Conservation (phyloP, 2,113 vertebrate genomes). For the Misgurnus anguillicaudatus region DNA sequence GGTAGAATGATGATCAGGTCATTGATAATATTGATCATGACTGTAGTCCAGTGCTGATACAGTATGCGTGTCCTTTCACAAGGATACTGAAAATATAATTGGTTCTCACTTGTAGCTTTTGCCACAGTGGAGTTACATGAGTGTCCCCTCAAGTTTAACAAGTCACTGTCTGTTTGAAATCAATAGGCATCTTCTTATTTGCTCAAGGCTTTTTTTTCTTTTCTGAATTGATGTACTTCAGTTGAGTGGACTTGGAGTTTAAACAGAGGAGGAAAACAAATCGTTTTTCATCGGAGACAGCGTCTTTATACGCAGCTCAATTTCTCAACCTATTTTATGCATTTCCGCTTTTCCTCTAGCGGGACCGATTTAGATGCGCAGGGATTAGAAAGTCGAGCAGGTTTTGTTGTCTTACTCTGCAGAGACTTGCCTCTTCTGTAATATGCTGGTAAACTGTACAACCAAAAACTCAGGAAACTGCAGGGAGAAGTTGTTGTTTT, state of each 20-base stretch:
- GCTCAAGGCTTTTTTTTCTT: neutral
- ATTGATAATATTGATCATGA: constrained; percentile 8
- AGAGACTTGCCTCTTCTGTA: neutral
- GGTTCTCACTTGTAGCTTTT: neutral
- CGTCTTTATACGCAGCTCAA: constrained; percentile 52
- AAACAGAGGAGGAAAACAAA: constrained; percentile 50
- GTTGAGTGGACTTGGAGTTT: constrained; percentile 28
- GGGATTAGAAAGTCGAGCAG: neutral
- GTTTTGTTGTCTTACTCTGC: neutral
- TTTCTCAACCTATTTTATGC: constrained; percentile 52
- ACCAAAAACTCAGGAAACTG: neutral
- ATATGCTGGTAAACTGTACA: neutral
- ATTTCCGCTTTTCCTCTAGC: constrained; percentile 15
- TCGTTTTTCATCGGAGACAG: constrained; percentile 61
- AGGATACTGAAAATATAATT: constrained; percentile 23
- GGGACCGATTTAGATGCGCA: neutral
- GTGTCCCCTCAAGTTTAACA: constrained; percentile 11
- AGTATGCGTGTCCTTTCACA: neutral
- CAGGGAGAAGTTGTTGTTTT: neutral
- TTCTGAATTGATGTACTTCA: constrained; percentile 48
- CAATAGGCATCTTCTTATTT: constrained; percentile 17
- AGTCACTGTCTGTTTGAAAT: constrained; percentile 2
- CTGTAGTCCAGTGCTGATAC: neutral
- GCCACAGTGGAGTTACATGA: neutral
- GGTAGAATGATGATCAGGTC: neutral